Evolutionary conservation across 1,140 invertebrate genomes (phyloP), one percentile per base, ranked within the genome.

Genomic region (Metaphire vulgaris): DNA sequence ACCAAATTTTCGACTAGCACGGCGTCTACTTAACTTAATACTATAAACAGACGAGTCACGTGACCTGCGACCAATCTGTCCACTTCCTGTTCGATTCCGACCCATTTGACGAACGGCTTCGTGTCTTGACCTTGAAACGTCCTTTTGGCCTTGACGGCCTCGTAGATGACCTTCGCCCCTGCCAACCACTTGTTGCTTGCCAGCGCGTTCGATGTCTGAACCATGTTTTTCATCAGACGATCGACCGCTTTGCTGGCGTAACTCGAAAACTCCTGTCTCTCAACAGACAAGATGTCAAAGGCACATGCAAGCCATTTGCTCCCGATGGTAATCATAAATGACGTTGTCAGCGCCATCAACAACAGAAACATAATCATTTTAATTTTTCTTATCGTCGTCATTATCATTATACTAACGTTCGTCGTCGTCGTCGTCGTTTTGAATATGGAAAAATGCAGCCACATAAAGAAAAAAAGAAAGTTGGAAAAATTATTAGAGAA

Each of bases 151-250:
- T 78, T 69, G 28, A 78, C 77, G 1, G 56, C 74, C 15, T 75
- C 74, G 69, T 78, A 69, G 69, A 78, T 78, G 67, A 78, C 34
- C 69, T 78, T 75, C 28, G 77, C 72, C 16, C 73, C 77, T 29
- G 56, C 73, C 34, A 78, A 65, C 77, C 77, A 78, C 64, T 78
- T 78, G 69, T 74, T 78, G 34, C 68, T 72, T 32, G 69, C 28
- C 29, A 78, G 64, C 29, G 77, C 77, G 64, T 33, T 75, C 28
- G 77, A 78, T 32, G 77, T 78, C 74, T 74, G 74, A 14, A 75
- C 77, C 65, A 78, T 71, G 74, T 34, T 75, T 2, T 74, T 65
- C 66, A 32, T 75, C 69, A 78, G 56, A 29, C 68, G 56, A 26
- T 78, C 77, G n/a, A 78, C 31, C 0, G 77, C 71, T 64, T 56